phyloP scores from a whole-genome alignment of 2,113 vertebrate genomes.

The Vireo altiloquus region DNA sequence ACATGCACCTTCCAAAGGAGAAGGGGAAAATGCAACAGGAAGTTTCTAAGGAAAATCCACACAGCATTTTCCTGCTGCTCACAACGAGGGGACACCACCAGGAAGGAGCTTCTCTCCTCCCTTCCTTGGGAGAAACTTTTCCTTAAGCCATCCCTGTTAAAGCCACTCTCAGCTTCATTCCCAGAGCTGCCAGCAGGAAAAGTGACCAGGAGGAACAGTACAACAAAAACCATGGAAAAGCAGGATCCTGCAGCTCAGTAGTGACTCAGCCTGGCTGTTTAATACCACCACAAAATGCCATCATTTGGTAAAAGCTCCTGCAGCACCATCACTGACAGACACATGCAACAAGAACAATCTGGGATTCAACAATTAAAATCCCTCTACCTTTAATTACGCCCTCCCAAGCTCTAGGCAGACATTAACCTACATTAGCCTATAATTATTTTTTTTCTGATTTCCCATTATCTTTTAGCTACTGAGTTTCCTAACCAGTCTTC shows the following conservation, averaged over 20 bases:
- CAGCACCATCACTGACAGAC: neutral
- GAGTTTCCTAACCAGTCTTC: neutral
- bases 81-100: neutral
- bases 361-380: neutral
- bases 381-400: neutral
- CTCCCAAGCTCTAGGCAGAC: conserved; percentile 25
- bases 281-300: neutral
- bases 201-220: neutral
- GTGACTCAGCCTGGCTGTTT: neutral
- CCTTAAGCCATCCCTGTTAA: neutral
- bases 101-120: neutral
- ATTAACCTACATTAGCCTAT: conserved; percentile 18
- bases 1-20: neutral
- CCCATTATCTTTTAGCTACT: conserved; percentile 5
- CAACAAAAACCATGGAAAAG: neutral
- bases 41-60: neutral
- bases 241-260: neutral
- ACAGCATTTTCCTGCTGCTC: neutral
- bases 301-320: neutral
- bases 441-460: conserved; percentile 18
- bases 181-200: neutral
- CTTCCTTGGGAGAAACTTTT: neutral
- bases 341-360: neutral
- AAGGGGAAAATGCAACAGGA: neutral
- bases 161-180: neutral